Evolutionary conservation across 1,140 invertebrate species (phyloP), one percentile per base, ranked within the genome.

Genomic region (Drosophila leontia): DNA sequence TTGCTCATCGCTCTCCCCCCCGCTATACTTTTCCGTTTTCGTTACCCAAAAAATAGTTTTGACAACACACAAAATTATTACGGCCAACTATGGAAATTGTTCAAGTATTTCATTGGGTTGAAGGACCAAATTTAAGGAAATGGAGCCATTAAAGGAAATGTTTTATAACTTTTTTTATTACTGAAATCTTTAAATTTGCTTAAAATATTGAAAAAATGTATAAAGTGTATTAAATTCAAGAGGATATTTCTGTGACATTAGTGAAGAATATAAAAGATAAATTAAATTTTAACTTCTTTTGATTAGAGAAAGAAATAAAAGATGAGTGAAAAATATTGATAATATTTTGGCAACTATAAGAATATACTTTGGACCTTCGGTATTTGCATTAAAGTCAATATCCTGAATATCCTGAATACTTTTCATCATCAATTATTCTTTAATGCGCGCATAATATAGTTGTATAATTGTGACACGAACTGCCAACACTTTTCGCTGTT

Each of bases 371-470:
- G 12, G 9, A 17, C 29, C 45, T 37, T 42, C 29, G 17, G 48
- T 13, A 7, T 11, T 3, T 32, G 26, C 26, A 13, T 35, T 19
- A 65, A 19, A 55, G 34, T 19, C 13, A 26, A 15, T 67, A 44
- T 68, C 9, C 26, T 1, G 13, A 9, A 26, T 64, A 26, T 68
- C 9, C 26, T 1, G 13, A 9, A 26, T 64, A 26, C 60, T 17
- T 58, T 47, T 23, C 19, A 50, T 67, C 77, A 88, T 88, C 77
- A 87, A 90, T 88, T 85, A 90, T 79, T 75, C 23, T 57, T 55
- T 88, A 88, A 88, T 88, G 59, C 80, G 41, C 56, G 57, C 56
- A 88, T 84, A 90, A 88, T 88, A 90, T 79, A 85, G 81, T 84
- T 84, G 80, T 71, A 80, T 75, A 69, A 83, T 88, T 84, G 75